Evolutionary conservation across 2,113 vertebrate genomes (phyloP), one percentile per base, ranked within the genome.

Genomic region (Climacteris rufus): DNA sequence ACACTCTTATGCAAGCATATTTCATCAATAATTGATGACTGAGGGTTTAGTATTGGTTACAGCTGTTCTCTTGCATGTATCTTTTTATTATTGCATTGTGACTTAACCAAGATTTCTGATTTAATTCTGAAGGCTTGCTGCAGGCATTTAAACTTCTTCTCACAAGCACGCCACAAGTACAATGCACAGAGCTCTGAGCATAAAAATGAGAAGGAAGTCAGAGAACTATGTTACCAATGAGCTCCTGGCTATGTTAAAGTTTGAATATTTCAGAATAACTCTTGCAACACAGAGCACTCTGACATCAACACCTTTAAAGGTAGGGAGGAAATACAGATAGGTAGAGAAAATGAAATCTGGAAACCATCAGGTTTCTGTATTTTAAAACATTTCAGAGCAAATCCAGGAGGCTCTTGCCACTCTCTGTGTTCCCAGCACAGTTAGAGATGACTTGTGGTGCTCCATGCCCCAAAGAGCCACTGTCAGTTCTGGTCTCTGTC

Each of bases 201-300:
- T 33, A 42, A 78, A 70, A 72, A 15, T 42, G 13, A 59, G 30
- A 56, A 57, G 8, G 33, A 74, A 65, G 39, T 37, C 7, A 1
- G 7, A 70, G 37, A 71, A 31, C 12, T 4, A 0, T 52, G 33
- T 64, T 70, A 47, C 16, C 50, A 49, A 22, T 35, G 42, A 66
- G n/a, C 23, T 37, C 3, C 2, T n/a, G n/a, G 39, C 30, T 2
- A 0, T 52, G 42, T 33, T 39, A 35, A 21, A 66, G n/a, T 24
- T 49, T 24, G 12, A 60, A 13, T 35, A 53, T n/a, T 70, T 74
- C n/a, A 80, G 37, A 89, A 50, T 21, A 82, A 45, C 10, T 60
- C 15, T 56, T 56, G 53, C 44, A 90, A 56, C 23, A 80, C 15
- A 60, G 27, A 80, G 21, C 75, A 47, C 21, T 18, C 71, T 66